Conservation (phyloP, 1,140 invertebrate genomes). For the Drosophila punjabiensis region DNA sequence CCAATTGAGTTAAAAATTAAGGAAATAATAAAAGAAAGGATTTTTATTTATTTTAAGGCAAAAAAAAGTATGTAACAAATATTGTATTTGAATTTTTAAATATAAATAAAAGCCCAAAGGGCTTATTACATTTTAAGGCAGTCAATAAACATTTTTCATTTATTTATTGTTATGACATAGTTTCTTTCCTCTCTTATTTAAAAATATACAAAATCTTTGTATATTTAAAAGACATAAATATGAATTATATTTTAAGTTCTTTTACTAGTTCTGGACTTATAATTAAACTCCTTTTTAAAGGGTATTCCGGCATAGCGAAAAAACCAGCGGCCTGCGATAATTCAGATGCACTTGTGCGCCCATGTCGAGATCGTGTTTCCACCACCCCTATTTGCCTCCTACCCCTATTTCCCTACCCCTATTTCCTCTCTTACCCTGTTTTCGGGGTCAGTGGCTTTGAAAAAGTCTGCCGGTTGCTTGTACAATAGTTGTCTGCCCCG, state of each 20-base stretch:
- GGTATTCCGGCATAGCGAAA: conserved; percentile 31
- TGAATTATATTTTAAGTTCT: no score
- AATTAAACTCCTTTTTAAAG: not conserved
- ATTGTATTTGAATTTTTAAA: no score
- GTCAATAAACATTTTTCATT: no score
- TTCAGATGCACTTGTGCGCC: conserved; percentile 79
- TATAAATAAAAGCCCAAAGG: no score
- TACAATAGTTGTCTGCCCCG: conserved; percentile 58
- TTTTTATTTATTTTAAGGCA: not conserved
- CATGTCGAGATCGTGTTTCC: conserved; percentile 73
- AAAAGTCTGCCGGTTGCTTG: conserved; percentile 61
- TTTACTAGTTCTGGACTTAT: no score
- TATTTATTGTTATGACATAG: no score
- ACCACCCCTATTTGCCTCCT: conserved; percentile 6
- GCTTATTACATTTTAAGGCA: not conserved
- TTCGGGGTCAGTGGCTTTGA: conserved; percentile 80
- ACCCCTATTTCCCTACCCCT: not conserved
- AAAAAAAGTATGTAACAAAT: no score
- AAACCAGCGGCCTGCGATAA: conserved; percentile 68
- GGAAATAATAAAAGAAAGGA: not conserved
- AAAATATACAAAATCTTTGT: not conserved
- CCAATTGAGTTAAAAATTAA: not conserved
- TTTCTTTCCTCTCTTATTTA: no score
- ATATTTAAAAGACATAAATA: not conserved
- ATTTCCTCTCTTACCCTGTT: conserved; percentile 16